Evolutionary conservation across 2,797 vertebrate species (phyloP), one percentile per base, ranked within the genome.

Genomic region (Brachyalestes nurse): DNA sequence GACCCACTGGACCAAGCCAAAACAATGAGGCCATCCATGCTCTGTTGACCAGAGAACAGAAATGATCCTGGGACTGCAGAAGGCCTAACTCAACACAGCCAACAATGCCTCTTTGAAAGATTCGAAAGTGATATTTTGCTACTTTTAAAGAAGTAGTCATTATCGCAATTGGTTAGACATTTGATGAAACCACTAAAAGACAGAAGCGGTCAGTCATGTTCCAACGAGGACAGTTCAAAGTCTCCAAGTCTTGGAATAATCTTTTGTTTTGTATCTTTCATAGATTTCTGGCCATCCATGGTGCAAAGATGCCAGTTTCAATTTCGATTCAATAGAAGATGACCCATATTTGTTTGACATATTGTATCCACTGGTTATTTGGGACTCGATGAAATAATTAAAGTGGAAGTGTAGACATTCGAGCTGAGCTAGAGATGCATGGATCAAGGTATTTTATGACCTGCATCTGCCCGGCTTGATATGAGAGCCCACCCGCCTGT

Each of bases 11-110:
- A 14, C 69, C 42, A 25, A 75, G 57, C 55, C 65, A 82, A 73
- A 78, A 65, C 19, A 73, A 67, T 51, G 45, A 82, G 71, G 9
- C 58, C 75, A 77, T 72, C 40, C 65, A 17, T 16, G 23, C 55
- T 71, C 75, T 60, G 53, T 14, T 55, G 49, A 28, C 70, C 49
- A 40, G 10, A 75, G 72, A 75, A 38, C 7, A 45, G 25, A 34
- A 60, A 60, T 53, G 23, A n/a, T 42, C 49, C 34, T 1, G 28
- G 47, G 34, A 70, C 25, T 69, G 64, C 49, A 80, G 55, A 25
- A 69, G 28, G 45, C 19, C 45, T 62, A 25, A 42, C 45, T 71
- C 67, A 62, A 70, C 65, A 71, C 42, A 58, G 42, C 65, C 55
- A 45, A 71, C 40, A 61, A 47, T 42, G 12, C 55, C 7, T 6